A percentile compares a stretch with the other conserved stretches of the same genome.
These are phyloP conservation scores for Chaenodraco wilsoni DNA, from an alignment of 2,797 vertebrate genomes.

Conservation along the genomic window DNA sequence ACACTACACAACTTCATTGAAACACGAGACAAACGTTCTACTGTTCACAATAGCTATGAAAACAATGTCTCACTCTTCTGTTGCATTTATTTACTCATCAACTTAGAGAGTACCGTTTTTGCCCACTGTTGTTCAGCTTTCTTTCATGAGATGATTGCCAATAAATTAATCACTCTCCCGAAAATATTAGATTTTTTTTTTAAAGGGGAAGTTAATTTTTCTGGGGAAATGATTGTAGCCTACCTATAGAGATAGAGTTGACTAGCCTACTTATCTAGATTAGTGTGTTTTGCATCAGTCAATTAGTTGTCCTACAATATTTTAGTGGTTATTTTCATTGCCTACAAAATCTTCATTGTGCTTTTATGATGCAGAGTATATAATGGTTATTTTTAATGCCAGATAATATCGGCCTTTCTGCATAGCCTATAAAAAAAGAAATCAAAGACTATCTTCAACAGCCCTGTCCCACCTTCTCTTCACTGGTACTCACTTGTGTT, in stretches of 20 bases:
- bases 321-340: not conserved
- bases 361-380: not conserved
- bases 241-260: too few species aligned
- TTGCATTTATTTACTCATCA: not conserved
- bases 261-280: too few species aligned
- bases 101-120: slow-evolving; percentile 6
- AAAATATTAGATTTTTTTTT: too few species aligned
- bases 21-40: not conserved
- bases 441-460: slow-evolving; percentile 16
- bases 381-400: not conserved
- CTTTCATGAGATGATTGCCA: not conserved
- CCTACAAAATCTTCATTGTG: not conserved
- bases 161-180: too few species aligned
- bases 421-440: not conserved
- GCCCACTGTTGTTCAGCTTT: not conserved
- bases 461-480: slow-evolving; percentile 14
- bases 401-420: not conserved
- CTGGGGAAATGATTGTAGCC: too few species aligned
- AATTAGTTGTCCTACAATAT: not conserved
- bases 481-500: slow-evolving; percentile 88
- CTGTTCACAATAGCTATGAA: slow-evolving; percentile 6
- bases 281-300: too few species aligned
- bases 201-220: too few species aligned
- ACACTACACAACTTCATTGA: not conserved
- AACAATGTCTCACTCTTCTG: not conserved